phyloP scores from a whole-genome alignment of 2,888 invertebrate species.

The Campaea margaritaria region DNA sequence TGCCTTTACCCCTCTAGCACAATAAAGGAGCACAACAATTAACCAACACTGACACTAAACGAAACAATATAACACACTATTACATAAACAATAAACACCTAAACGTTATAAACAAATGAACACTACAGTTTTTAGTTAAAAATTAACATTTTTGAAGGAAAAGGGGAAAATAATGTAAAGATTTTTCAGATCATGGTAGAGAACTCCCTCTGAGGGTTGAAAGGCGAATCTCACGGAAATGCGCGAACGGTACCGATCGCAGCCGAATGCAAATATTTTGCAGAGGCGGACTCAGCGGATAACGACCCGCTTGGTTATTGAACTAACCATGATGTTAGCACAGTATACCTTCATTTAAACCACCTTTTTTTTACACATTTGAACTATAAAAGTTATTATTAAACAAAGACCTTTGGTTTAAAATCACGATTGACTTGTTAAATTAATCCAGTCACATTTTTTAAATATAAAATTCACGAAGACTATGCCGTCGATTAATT shows the following conservation, averaged over 20 bases:
- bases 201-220: slow-evolving; percentile 77
- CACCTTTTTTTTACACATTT: not conserved
- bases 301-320: slow-evolving; percentile 22
- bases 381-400: not conserved
- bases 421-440: not conserved
- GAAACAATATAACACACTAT: slow-evolving; percentile 53
- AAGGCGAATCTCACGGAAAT: slow-evolving; percentile 74
- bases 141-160: slow-evolving; percentile 56
- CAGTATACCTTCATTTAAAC: not conserved
- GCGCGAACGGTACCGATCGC: slow-evolving; percentile 69
- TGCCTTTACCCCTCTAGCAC: slow-evolving; percentile 51
- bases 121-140: slow-evolving; percentile 61
- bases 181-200: slow-evolving; percentile 72
- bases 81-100: slow-evolving; percentile 46
- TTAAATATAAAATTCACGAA: slow-evolving; percentile 40
- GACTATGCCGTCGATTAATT: slow-evolving; percentile 55
- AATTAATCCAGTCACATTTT: not conserved
- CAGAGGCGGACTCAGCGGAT: slow-evolving; percentile 62
- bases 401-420: not conserved
- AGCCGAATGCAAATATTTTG: slow-evolving; percentile 73
- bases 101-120: slow-evolving; percentile 45
- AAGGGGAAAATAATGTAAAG: slow-evolving; percentile 69
- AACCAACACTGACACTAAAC: slow-evolving; percentile 69
- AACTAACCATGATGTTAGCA: slow-evolving; percentile 5
- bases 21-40: slow-evolving; percentile 64